Evolutionary conservation across 2,888 invertebrate genomes (phyloP), one percentile per base, ranked within the genome.

Genomic region (Drepana falcataria): DNA sequence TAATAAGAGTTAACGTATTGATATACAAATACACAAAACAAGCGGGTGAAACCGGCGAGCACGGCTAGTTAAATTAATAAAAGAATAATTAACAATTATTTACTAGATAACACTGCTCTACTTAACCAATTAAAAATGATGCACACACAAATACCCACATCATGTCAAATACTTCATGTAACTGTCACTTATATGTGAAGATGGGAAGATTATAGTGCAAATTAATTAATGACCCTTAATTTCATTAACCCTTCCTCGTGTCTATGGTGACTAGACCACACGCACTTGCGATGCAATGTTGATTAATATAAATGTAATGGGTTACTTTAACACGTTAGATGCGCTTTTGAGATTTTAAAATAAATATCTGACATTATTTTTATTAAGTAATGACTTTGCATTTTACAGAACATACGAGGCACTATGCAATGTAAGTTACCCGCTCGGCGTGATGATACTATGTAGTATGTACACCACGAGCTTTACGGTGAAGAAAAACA

Each of bases 191-290:
- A 65, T 68, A 64, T 65, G 69, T 75, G 75, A 73, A 73, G 70
- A 77, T 63, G 70, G 57, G 65, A 75, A 69, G 77, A 79, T 81
- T 73, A 63, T 65, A 69, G 67, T 70, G 65, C 67, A 61, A 69
- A 73, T 76, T 83, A 79, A 82, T 82, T 83, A 83, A 85, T 83
- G 82, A 68, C 60, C 64, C 65, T 75, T 84, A 83, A 87, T 85
- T 83, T 81, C 66, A 60, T 65, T 72, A 87, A 87, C 86, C 87
- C 88, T 82, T 86, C 70, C 62, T 56, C 58, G 48, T 55, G 59
- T 59, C 61, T 52, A 55, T 56, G 48, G 68, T 56, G 54, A 53
- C 53, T 64, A 56, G 61, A 65, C 65, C 61, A 59, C 71, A 75
- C 61, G 65, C 64, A 53, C 59, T 58, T 52, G 35, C 47, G 54